Percentiles rank a stretch among this genome's conserved stretches.
These are phyloP conservation scores for Petrolisthes manimaculis DNA, from an alignment of 2,888 invertebrate species.

Conservation along the genomic window DNA sequence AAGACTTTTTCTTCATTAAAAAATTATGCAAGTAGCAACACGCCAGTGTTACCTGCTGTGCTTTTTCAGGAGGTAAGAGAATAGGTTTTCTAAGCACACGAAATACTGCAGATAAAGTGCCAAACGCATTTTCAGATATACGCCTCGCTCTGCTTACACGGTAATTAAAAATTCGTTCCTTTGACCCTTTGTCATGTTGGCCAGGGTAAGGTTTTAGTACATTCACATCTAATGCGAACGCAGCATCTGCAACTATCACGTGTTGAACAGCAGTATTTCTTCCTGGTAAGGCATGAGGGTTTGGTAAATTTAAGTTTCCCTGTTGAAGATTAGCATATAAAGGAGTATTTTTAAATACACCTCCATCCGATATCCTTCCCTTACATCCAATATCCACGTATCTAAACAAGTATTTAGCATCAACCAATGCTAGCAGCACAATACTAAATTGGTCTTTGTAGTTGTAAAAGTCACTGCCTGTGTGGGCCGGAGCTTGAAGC, in stretches of 20 bases:
- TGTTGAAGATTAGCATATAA: conserved; percentile 2
- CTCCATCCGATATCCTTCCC: conserved; percentile 19
- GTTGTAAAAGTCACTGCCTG: not conserved
- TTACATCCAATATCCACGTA: conserved; percentile 9
- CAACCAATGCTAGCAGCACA: not conserved
- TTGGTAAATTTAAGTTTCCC: not conserved
- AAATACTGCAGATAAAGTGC: too few species aligned
- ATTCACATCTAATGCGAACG: not conserved
- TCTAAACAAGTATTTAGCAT: conserved; percentile 21
- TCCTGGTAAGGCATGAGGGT: not conserved
- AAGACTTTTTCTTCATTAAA: not conserved
- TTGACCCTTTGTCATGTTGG: not conserved
- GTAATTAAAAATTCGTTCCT: conserved; percentile 21
- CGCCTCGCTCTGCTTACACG: conserved; percentile 1
- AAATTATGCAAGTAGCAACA: conserved; percentile 2
- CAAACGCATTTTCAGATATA: not conserved
- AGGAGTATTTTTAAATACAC: conserved; percentile 19
- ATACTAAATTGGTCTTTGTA: conserved; percentile 17
- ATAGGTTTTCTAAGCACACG: too few species aligned
- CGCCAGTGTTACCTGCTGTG: not conserved
- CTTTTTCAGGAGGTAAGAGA: not conserved
- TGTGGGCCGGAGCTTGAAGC: not conserved
- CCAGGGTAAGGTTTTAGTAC: conserved; percentile 13
- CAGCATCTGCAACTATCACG: conserved; percentile 16
- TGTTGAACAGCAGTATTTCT: conserved; percentile 10